These are phyloP conservation scores for Mirza zaza DNA, from an alignment of 2,113 vertebrate species.

Conservation along the genomic window DNA sequence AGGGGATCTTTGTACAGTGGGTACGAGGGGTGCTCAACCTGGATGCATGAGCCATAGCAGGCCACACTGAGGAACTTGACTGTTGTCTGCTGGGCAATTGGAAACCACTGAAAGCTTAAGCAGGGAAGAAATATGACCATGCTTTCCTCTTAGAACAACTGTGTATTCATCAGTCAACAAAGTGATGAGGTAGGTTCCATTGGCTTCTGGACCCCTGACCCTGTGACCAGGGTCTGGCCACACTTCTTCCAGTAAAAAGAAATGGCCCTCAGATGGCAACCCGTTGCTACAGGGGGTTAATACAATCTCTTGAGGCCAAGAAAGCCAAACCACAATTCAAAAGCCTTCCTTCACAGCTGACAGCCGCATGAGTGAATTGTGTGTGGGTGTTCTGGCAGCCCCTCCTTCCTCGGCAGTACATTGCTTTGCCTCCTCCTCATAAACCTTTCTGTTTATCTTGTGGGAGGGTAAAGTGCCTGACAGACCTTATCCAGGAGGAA, in stretches of 20 bases:
- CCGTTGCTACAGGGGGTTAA: conserved; percentile 58
- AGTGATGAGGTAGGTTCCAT: neutral
- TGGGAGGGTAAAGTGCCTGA: conserved; percentile 62
- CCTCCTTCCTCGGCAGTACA: neutral
- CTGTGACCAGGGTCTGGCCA: neutral
- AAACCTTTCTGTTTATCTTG: conserved; percentile 75
- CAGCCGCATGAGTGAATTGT: conserved; percentile 56
- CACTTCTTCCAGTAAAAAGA: neutral
- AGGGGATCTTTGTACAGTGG: neutral
- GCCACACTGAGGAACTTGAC: neutral
- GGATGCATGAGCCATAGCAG: neutral
- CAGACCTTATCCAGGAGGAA: conserved; percentile 61
- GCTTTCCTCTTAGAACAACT: neutral
- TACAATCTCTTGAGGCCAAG: conserved; percentile 62
- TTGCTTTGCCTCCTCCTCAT: conserved; percentile 62
- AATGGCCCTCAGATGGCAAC: conserved; percentile 43
- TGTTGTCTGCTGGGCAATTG: neutral
- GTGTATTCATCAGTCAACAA: neutral
- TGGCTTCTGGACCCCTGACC: neutral
- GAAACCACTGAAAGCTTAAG: conserved; percentile 13
- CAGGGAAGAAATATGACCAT: conserved; percentile 54
- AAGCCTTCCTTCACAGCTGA: conserved; percentile 23
- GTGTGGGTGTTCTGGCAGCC: neutral
- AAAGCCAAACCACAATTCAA: conserved; percentile 50
- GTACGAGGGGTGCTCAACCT: fast-evolving